A percentile compares a stretch with the other conserved stretches of the same genome.
phyloP scores from a whole-genome alignment of 2,113 vertebrate species.

The Gadus chalcogrammus region DNA sequence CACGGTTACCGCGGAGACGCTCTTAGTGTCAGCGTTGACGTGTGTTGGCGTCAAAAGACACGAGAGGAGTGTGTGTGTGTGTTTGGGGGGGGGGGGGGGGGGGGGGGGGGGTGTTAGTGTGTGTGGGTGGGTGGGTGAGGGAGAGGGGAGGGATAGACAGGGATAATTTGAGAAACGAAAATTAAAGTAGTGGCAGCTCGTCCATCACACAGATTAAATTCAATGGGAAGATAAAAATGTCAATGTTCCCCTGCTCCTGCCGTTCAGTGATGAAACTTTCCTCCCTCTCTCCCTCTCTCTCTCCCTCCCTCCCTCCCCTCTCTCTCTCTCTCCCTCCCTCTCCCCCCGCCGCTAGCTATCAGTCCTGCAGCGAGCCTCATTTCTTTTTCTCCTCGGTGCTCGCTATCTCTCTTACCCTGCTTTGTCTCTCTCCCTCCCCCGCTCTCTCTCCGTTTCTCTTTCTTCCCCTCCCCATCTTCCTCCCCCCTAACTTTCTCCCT shows the following conservation, averaged over 20 bases:
- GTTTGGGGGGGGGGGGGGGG: no score
- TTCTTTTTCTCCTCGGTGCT: no score
- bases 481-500: no score
- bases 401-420: no score
- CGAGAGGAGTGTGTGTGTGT: background rate
- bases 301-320: no score
- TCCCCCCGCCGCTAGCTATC: no score
- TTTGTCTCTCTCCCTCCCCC: slow-evolving; percentile 40
- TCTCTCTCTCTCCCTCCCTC: no score
- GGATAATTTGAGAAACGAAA: slow-evolving; percentile 84
- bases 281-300: slow-evolving; percentile 8
- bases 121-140: slow-evolving; percentile 26
- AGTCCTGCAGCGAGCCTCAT: no score
- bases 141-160: slow-evolving; percentile 25
- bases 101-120: slow-evolving; percentile 25
- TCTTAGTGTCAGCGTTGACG: no score
- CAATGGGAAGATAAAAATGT: slow-evolving; percentile 83
- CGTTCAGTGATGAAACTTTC: slow-evolving; percentile 40
- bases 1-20: no score
- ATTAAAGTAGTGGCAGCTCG: slow-evolving; percentile 81
- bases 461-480: no score
- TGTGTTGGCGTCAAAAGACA: no score
- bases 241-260: slow-evolving; percentile 57
- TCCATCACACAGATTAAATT: slow-evolving; percentile 81
- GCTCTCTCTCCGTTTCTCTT: slow-evolving; percentile 4